phyloP scores from a whole-genome alignment of 2,888 invertebrate genomes.

The Tinea semifulvella region DNA sequence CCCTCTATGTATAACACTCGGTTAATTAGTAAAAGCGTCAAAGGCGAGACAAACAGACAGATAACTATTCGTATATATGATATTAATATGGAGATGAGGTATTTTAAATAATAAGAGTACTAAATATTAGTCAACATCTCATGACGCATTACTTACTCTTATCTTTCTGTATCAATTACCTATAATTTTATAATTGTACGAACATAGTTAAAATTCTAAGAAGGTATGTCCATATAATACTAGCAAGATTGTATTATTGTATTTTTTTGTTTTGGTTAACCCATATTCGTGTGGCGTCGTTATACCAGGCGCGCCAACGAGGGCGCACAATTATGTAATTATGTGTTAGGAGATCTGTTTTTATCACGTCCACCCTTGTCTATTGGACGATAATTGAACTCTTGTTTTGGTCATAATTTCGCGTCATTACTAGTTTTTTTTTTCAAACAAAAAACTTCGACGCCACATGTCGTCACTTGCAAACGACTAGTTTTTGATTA shows the following conservation, averaged over 20 bases:
- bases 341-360: slow-evolving; percentile 66
- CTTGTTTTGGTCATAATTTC: slow-evolving; percentile 55
- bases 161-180: no score
- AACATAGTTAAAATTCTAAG: no score
- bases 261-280: slow-evolving; percentile 50
- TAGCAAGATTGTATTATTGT: slow-evolving; percentile 23
- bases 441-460: slow-evolving; percentile 22
- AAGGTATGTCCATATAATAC: slow-evolving; percentile 24
- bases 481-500: no score
- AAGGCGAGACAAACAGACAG: no score
- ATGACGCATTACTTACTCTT: no score
- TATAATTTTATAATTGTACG: no score
- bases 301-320: slow-evolving; percentile 45
- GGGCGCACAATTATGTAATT: slow-evolving; percentile 65
- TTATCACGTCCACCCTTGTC: slow-evolving; percentile 67
- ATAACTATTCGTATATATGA: no score
- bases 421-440: slow-evolving; percentile 34
- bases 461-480: slow-evolving; percentile 27
- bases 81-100: no score
- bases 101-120: no score
- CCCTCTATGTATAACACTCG: no score
- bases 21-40: no score
- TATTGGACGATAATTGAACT: slow-evolving; percentile 59
- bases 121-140: no score
- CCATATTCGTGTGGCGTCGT: slow-evolving; percentile 60